Evolutionary conservation across 2,888 invertebrate species (phyloP), one percentile per base, ranked within the genome.

Genomic region (Quadroppia sp.): DNA sequence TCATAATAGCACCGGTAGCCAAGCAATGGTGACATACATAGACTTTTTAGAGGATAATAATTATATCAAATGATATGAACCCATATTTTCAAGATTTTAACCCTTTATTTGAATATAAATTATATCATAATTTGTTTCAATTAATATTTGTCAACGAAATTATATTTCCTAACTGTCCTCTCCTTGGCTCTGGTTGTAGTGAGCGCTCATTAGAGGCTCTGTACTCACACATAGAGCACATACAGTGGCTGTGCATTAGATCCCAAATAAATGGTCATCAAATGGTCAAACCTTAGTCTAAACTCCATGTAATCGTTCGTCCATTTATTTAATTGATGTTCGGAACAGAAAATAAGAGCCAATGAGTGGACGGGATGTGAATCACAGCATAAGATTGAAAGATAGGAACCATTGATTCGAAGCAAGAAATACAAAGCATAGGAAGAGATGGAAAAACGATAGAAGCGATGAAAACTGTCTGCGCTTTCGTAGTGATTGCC

Each of bases 291-390:
- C 53, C 25, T 53, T 53, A 59, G 59, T 30, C 59, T 53, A 25
- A 30, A 59, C 25, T 25, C 15, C 59, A 30, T 59, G 59, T 59
- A 59, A 59, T 45, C 45, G 11, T 59, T 45, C 45, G 11, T 59
- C 59, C 25, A 59, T 59, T 59, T 59, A 59, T 59, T 59, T 59
- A 59, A 59, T 59, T 59, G 59, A 59, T 59, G 59, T 25, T 32
- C 23, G 2, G 20, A 48, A 28, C 59, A 30, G 59, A 7, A 4
- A 59, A 17, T 11, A 13, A 59, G 7, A 59, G 59, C 59, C 59
- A 59, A 30, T 59, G 59, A 59, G 4, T 59, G 59, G 7, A 6
- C 23, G 53, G 23, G 13, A 20, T 53, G 53, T 6, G 53, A 23
- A 23, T 20, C 53, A 2, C 53, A 23, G 23, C 20, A 20, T 4